Evolutionary conservation across 2,113 vertebrate genomes (phyloP).

Genomic region (Falco punctatus): DNA sequence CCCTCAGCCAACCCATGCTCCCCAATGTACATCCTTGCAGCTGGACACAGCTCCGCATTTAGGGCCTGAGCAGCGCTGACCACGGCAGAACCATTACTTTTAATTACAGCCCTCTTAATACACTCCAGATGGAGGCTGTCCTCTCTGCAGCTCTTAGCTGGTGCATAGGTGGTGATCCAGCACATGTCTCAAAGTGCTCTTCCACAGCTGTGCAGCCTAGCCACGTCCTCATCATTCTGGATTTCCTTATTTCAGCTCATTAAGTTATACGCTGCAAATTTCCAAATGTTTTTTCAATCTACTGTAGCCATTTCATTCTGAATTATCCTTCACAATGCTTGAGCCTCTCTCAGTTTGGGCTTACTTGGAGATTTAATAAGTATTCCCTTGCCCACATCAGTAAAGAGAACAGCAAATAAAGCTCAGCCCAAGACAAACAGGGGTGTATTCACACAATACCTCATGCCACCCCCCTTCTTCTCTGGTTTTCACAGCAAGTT

Average conservation of each 20-base stretch:
- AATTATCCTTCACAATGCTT: background rate
- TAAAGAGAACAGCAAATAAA: conserved; percentile 63
- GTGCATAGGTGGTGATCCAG: background rate
- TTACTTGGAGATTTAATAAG: conserved; percentile 27
- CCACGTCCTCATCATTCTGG: background rate
- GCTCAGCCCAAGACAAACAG: conserved; percentile 65
- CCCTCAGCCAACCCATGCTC: accelerated
- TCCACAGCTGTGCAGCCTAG: background rate
- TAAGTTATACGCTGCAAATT: background rate
- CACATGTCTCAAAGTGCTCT: background rate
- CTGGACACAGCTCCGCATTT: background rate
- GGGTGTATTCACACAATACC: conserved; percentile 28
- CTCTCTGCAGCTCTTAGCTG: background rate
- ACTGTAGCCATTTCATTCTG: background rate
- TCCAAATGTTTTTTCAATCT: background rate
- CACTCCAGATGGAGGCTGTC: background rate
- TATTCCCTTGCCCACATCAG: conserved; percentile 27
- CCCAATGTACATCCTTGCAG: background rate
- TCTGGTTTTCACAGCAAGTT: background rate
- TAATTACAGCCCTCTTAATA: background rate
- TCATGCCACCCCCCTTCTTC: background rate
- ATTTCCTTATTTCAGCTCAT: conserved; percentile 20
- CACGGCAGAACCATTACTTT: background rate
- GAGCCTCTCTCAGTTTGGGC: background rate
- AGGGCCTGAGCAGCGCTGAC: background rate